phyloP scores from a whole-genome alignment of 1,140 invertebrate genomes.

The Lepidurus packardi region DNA sequence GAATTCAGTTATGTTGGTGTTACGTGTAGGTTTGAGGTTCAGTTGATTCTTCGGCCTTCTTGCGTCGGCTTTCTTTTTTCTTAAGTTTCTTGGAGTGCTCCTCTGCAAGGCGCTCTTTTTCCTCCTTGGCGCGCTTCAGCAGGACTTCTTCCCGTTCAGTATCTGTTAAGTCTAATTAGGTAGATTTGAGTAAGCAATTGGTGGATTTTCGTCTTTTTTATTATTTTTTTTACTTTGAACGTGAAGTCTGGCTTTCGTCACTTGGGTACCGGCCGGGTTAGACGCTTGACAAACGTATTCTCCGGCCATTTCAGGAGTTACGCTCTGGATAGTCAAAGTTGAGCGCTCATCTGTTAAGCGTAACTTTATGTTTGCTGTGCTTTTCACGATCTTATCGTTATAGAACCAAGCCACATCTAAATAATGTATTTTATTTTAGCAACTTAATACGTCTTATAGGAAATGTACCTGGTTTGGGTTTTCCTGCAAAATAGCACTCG shows the following conservation, averaged over 20 bases:
- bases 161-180: slow-evolving; percentile 37
- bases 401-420: slow-evolving; percentile 84
- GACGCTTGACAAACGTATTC: slow-evolving; percentile 79
- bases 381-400: slow-evolving; percentile 70
- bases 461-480: slow-evolving; percentile 69
- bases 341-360: slow-evolving; percentile 68
- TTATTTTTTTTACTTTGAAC: slow-evolving; percentile 57
- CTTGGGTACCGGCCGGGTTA: slow-evolving; percentile 72
- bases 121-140: slow-evolving; percentile 45
- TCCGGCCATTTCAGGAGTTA: slow-evolving; percentile 65
- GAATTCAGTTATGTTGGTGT: neutral
- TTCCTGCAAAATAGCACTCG: slow-evolving; percentile 71
- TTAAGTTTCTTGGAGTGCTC: slow-evolving; percentile 50
- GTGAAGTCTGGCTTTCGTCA: slow-evolving; percentile 69
- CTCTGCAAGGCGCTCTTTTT: slow-evolving; percentile 51
- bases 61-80: slow-evolving; percentile 43
- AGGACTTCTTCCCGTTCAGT: slow-evolving; percentile 47
- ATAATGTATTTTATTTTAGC: slow-evolving; percentile 40
- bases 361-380: slow-evolving; percentile 62
- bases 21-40: slow-evolving; percentile 42
- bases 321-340: slow-evolving; percentile 61
- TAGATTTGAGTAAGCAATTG: neutral
- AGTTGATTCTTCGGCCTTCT: slow-evolving; percentile 42
- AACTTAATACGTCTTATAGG: slow-evolving; percentile 25
- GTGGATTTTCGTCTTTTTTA: neutral